Evolutionary conservation across 2,888 invertebrate species (phyloP).

Genomic region (Hirtodrosophila histrioides): DNA sequence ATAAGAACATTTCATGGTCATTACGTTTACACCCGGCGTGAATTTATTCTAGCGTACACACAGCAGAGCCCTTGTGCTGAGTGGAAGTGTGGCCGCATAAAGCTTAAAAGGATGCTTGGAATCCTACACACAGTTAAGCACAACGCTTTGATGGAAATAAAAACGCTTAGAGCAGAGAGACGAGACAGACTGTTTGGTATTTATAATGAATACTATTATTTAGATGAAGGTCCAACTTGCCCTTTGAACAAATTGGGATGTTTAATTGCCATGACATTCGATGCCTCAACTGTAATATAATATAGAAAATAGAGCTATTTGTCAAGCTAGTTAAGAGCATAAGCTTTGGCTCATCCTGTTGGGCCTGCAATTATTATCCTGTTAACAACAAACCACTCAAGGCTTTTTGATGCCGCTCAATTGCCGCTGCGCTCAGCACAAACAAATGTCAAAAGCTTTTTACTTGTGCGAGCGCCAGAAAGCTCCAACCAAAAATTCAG

Average conservation of each 20-base stretch:
- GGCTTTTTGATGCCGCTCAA: slow-evolving; percentile 34
- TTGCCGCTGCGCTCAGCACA: slow-evolving; percentile 25
- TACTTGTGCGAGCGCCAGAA: slow-evolving; percentile 37
- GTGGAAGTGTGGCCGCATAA: slow-evolving; percentile 37
- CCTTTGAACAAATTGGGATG: too few relatives aligned
- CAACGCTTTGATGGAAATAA: slow-evolving; percentile 14
- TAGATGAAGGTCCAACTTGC: too few relatives aligned
- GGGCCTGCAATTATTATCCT: slow-evolving; percentile 28
- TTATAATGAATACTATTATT: too few relatives aligned
- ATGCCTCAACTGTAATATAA: slow-evolving; percentile 6
- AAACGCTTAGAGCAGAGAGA: neutral
- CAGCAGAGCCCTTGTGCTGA: slow-evolving; percentile 33
- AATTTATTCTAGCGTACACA: slow-evolving; percentile 37
- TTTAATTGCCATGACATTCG: too few relatives aligned
- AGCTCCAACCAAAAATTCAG: slow-evolving; percentile 62
- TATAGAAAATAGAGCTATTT: slow-evolving; percentile 7
- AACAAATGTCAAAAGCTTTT: slow-evolving; percentile 49
- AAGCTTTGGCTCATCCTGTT: slow-evolving; percentile 34
- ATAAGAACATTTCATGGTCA: too few relatives aligned
- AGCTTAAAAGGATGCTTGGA: slow-evolving; percentile 42
- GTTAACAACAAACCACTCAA: slow-evolving; percentile 40
- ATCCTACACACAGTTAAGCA: slow-evolving; percentile 33
- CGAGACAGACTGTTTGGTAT: too few relatives aligned
- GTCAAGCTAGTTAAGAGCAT: slow-evolving; percentile 19
- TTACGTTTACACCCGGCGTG: slow-evolving; percentile 18